These are phyloP conservation scores for Rhipidura dahli DNA, from an alignment of 2,113 vertebrate genomes.

Conservation along the genomic window DNA sequence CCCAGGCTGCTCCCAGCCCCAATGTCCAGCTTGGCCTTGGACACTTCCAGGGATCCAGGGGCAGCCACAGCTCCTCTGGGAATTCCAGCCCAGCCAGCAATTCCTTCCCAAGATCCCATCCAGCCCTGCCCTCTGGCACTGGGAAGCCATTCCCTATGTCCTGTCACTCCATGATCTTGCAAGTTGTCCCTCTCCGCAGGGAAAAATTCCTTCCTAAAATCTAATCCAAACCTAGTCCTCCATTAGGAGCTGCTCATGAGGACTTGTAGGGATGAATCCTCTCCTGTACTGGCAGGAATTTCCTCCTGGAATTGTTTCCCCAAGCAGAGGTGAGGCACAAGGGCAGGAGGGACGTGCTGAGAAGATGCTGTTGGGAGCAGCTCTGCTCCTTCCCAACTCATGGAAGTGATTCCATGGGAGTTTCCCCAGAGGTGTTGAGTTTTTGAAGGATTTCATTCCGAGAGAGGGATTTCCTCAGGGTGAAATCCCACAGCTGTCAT, in stretches of 20 bases:
- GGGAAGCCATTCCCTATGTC: not conserved
- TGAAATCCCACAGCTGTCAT: fast-evolving
- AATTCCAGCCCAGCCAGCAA: not conserved
- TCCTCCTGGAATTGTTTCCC: not conserved
- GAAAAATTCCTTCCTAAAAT: not conserved
- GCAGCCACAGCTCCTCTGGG: not conserved
- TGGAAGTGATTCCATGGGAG: not conserved
- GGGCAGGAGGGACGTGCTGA: not conserved
- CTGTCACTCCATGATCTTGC: fast-evolving
- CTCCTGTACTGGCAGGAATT: not conserved
- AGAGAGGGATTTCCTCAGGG: not conserved
- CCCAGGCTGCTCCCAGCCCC: not conserved
- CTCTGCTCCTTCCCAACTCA: not conserved
- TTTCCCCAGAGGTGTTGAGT: too few species aligned
- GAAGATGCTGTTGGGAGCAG: not conserved
- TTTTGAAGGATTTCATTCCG: not conserved
- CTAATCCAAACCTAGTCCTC: not conserved
- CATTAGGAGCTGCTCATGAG: not conserved
- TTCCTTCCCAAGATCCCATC: not conserved
- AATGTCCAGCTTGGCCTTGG: not conserved
- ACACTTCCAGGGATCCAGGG: not conserved
- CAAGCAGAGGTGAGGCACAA: not conserved
- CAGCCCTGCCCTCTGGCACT: not conserved
- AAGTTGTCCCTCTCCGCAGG: not conserved
- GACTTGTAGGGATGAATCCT: not conserved